Conservation (phyloP, 2,888 invertebrate species). For the Zhuqinia jingwanae region DNA sequence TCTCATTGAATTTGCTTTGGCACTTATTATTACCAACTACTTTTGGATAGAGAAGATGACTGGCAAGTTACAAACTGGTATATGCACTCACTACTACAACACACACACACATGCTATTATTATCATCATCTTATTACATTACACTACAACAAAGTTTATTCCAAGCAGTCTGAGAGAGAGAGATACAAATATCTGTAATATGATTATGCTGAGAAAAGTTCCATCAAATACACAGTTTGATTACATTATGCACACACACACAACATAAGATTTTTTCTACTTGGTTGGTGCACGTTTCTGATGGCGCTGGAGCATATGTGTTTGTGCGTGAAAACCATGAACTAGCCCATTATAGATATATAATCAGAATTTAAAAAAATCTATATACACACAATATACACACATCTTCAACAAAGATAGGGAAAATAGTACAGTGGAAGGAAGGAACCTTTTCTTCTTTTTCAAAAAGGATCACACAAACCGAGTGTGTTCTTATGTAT, state of each 20-base stretch:
- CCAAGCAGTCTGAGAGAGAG: neutral
- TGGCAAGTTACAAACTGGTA: constrained; percentile 63
- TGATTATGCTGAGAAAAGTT: neutral
- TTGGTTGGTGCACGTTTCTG: neutral
- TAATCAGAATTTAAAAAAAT: too few species aligned
- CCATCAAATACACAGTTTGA: constrained; percentile 18
- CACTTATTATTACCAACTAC: constrained; percentile 30
- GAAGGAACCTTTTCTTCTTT: too few species aligned
- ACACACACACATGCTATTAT: constrained; percentile 46
- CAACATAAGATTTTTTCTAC: neutral
- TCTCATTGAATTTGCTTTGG: constrained; percentile 43
- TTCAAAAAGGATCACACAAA: constrained; percentile 23
- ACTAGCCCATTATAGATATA: neutral
- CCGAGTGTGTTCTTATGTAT: neutral
- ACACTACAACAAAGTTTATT: neutral
- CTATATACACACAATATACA: too few species aligned
- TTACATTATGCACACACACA: neutral
- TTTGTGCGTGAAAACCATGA: constrained; percentile 37
- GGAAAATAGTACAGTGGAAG: constrained; percentile 9
- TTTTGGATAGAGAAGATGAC: constrained; percentile 65
- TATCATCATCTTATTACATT: constrained; percentile 26
- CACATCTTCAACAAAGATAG: too few species aligned
- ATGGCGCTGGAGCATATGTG: constrained; percentile 40
- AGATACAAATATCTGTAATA: constrained; percentile 17
- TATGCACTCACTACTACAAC: too few species aligned